Evolutionary conservation across 1,140 invertebrate genomes (phyloP).

Genomic region (Holcopasites calliopsidis): DNA sequence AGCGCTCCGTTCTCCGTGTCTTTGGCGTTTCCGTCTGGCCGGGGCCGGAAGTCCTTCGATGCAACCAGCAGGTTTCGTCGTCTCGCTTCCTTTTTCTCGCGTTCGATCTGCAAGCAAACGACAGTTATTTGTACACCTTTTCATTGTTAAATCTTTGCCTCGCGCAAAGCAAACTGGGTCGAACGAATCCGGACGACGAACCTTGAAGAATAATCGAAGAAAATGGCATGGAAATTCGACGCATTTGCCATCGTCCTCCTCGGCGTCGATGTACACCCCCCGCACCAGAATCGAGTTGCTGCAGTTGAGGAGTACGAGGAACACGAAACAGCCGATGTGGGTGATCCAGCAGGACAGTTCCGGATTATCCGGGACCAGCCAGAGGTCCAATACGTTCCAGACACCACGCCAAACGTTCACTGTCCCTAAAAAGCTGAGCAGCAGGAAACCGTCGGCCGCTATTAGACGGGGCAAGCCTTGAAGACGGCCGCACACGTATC

Average conservation of each 20-base stretch:
- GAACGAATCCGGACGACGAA: constrained; percentile 55
- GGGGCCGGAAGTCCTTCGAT: constrained; percentile 62
- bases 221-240: constrained; percentile 91
- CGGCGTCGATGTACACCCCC: constrained; percentile 91
- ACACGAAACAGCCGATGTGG: constrained; percentile 85
- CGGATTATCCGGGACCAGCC: constrained; percentile 87
- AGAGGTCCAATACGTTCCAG: constrained; percentile 90
- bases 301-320: constrained; percentile 90
- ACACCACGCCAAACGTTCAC: constrained; percentile 93
- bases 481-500: constrained; percentile 83
- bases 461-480: constrained; percentile 84
- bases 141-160: background rate
- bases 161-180: no score
- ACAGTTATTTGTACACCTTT: background rate
- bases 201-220: constrained; percentile 87
- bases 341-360: constrained; percentile 89
- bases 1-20: constrained; percentile 72
- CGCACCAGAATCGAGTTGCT: constrained; percentile 91
- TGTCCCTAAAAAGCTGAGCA: constrained; percentile 89
- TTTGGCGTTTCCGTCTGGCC: constrained; percentile 66
- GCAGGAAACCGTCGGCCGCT: constrained; percentile 87
- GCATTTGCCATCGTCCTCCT: constrained; percentile 88
- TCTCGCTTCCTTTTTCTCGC: constrained; percentile 77
- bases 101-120: constrained; percentile 70
- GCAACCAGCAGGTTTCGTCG: constrained; percentile 68